Evolutionary conservation across 2,113 vertebrate species (phyloP).

Genomic region (Brachyhypopomus gauderio): DNA sequence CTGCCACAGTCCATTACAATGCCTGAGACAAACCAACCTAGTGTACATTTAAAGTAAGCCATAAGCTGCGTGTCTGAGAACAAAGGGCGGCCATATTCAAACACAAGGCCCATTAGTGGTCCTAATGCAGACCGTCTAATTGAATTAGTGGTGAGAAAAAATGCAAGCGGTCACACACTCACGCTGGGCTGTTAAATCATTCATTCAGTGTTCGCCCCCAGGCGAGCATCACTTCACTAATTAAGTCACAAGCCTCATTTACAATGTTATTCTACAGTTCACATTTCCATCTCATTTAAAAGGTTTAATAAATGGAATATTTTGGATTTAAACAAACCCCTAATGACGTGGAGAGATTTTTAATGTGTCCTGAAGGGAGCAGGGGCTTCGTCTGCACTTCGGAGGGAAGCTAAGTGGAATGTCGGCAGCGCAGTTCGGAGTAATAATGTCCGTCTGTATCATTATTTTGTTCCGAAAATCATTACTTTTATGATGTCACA

Average conservation of each 20-base stretch:
- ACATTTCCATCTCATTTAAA: constrained; percentile 61
- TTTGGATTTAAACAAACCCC: constrained; percentile 57
- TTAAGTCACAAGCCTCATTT: constrained; percentile 61
- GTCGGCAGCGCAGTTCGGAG: constrained; percentile 60
- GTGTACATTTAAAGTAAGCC: not conserved
- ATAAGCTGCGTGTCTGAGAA: not conserved
- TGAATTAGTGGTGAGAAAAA: constrained; percentile 35
- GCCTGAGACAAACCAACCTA: not conserved
- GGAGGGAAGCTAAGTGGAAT: constrained; percentile 57
- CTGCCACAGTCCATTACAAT: not conserved
- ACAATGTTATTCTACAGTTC: constrained; percentile 58
- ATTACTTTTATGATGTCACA: constrained; percentile 63
- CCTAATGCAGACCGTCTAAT: constrained; percentile 30
- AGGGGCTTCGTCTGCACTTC: constrained; percentile 46
- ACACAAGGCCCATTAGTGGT: not conserved
- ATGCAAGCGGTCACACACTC: constrained; percentile 30
- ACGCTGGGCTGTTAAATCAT: constrained; percentile 42
- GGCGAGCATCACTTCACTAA: constrained; percentile 53
- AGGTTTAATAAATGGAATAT: constrained; percentile 62
- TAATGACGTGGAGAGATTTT: constrained; percentile 59
- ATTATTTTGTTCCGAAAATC: constrained; percentile 66
- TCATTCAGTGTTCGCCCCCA: constrained; percentile 29
- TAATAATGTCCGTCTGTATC: constrained; percentile 53
- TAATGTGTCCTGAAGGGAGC: constrained; percentile 55
- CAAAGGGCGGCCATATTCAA: not conserved